Percentiles rank a stretch among this genome's conserved stretches.
These are phyloP conservation scores for Pomacea maculata DNA, from an alignment of 1,140 invertebrate genomes.

Conservation along the genomic window DNA sequence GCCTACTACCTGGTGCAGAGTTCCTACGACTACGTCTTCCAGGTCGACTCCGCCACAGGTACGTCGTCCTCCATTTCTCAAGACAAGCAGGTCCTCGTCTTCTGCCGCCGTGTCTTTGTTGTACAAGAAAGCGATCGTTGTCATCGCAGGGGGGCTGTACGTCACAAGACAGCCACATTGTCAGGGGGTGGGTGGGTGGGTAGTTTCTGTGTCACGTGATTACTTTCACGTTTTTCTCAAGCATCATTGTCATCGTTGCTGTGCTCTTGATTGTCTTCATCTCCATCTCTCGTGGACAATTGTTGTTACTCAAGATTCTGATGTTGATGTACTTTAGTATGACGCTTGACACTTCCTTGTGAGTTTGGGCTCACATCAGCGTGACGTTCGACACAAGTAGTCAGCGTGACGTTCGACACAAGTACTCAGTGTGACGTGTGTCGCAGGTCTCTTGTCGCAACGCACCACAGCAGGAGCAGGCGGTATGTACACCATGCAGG, in stretches of 20 bases:
- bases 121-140: background rate
- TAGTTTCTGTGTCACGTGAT: too few species aligned
- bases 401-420: background rate
- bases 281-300: too few species aligned
- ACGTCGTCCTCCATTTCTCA: background rate
- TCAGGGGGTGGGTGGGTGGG: too few species aligned
- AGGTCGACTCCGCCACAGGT: constrained; percentile 37
- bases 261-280: too few species aligned
- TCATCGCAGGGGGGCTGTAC: background rate
- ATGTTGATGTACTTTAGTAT: background rate
- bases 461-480: constrained; percentile 22
- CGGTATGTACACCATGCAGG: constrained; percentile 35
- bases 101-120: background rate
- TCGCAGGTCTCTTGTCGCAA: constrained; percentile 27
- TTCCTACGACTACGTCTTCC: constrained; percentile 36
- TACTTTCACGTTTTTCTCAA: too few species aligned
- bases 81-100: background rate
- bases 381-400: too few species aligned
- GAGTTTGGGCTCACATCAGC: background rate
- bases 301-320: too few species aligned
- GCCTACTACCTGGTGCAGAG: constrained; percentile 36
- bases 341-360: background rate
- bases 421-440: background rate
- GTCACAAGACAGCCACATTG: background rate
- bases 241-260: too few species aligned